Base-by-base conservation (phyloP, 2,113 vertebrate genomes). In the Promerops cafer region DNA sequence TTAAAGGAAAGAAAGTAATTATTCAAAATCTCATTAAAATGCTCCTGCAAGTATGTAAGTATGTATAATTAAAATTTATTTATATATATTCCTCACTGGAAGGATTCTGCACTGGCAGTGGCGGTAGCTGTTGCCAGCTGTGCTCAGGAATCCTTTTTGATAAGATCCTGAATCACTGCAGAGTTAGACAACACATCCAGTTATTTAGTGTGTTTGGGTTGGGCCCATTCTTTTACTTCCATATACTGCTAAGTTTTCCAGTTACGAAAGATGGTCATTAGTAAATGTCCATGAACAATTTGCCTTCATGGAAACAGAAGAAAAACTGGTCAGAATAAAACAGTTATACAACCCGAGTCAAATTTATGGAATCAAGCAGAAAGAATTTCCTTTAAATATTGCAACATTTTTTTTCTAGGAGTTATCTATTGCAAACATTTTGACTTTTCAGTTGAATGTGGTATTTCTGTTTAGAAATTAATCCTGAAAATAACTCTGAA, bases 401-500 rank as follows among this genome's bases (percentile, higher is more conserved):
- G 56, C 66, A 90, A 57, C 39, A n/a, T 63, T 77, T 75, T 40
- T 35, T 90, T 93, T 81, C 83, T 83, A 76, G 52, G 19, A 83
- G 54, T 87, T 95, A 89, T 84, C 72, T 92, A 5, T 63, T 66
- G 44, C 52, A 94, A 90, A 86, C 27, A 80, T 69, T 94, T 86
- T 92, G 52, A 68, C 35, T 81, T 95, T 94, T 91, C 74, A 64
- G 65, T 72, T 89, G 50, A 80, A 56, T 69, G 47, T 70, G 47
- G 42, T 16, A 11, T 89, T 95, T 94, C 80, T 70, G 30, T 93
- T 92, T 87, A 66, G 64, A 92, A 95, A 80, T 74, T 83, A 92
- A 49, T 71, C 16, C 42, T 45, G n/a, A 69, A 65, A 72, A 93
- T 18, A 16, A 10, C 5, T 81, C 42, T 65, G 82, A 80, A 77